Evolutionary conservation across 2,888 invertebrate species (phyloP), one percentile per base, ranked within the genome.

Genomic region (Aphodius granarius): DNA sequence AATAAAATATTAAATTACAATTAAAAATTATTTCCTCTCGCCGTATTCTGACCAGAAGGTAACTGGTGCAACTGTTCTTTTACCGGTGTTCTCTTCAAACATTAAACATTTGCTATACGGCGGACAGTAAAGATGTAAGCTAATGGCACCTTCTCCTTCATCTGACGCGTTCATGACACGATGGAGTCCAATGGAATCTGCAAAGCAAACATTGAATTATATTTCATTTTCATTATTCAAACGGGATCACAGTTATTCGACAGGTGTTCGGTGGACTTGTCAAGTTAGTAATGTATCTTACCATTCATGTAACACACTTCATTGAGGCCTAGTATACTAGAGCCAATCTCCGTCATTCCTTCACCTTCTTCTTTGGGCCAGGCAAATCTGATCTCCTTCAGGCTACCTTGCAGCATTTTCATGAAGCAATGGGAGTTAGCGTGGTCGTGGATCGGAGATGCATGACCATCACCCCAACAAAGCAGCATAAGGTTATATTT

Each of bases 381-480:
- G 4, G 91, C 92, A 85, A 92, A 97, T 83, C 94, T 90, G 82
- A 95, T 93, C 90, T 98, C 98, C 72, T 92, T 91, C 64, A 98
- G 86, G 76, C 90, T 91, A 0, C 97, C 98, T 78, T 94, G 92
- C 0, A 98, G 89, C 78, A 96, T 91, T 88, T 98, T 99, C 95
- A 99, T 97, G 86, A 99, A 97, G 86, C 99, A 99, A 85, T 99
- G 98, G 0, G 98, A 94, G 83, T 98, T 92, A 0, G 97, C 93
- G 85, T 99, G 99, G 87, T 98, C 98, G 86, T 99, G 99, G 80
- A 99, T 97, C 9, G 95, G 94, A 0, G 98, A 97, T 0, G 95
- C 95, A 80, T 97, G 97, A 0, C 96, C 96, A 85, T 97, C 96
- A 18, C 97, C 96, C 99, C 99, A 99, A 87, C 99, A 99, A n/a